phyloP scores from a whole-genome alignment of 2,113 vertebrate species.

The Tetrao urogallus region DNA sequence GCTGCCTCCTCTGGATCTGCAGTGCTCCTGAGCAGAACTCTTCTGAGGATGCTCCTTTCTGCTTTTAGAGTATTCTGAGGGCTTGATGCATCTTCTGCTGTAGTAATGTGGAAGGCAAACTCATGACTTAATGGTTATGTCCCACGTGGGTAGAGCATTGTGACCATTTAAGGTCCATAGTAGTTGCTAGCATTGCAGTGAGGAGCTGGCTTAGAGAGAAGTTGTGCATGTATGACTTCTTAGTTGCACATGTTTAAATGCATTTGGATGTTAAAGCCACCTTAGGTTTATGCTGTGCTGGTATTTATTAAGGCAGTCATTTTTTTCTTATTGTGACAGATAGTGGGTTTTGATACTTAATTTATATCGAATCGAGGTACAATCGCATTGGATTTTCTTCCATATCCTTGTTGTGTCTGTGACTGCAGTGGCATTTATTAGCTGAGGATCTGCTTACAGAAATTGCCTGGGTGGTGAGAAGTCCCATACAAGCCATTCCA shows the following conservation, averaged over 20 bases:
- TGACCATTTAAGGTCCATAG: background rate
- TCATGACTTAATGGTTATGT: background rate
- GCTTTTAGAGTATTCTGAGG: background rate
- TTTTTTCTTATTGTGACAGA: background rate
- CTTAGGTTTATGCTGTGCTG: background rate
- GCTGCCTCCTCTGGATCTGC: too few species aligned
- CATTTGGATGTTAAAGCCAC: background rate
- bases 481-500: too few species aligned
- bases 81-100: background rate
- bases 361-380: rapidly evolving
- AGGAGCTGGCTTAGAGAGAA: background rate
- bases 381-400: background rate
- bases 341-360: background rate
- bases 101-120: background rate
- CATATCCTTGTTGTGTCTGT: rapidly evolving
- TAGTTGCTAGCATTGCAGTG: background rate
- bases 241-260: background rate
- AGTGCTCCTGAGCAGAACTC: background rate
- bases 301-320: background rate
- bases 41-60: background rate
- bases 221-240: rapidly evolving
- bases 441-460: background rate
- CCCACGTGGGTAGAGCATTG: rapidly evolving
- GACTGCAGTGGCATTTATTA: too few species aligned
- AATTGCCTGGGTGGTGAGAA: background rate